Evolutionary conservation across 2,797 vertebrate species (phyloP).

Genomic region (Kryptolebias ocellatus): DNA sequence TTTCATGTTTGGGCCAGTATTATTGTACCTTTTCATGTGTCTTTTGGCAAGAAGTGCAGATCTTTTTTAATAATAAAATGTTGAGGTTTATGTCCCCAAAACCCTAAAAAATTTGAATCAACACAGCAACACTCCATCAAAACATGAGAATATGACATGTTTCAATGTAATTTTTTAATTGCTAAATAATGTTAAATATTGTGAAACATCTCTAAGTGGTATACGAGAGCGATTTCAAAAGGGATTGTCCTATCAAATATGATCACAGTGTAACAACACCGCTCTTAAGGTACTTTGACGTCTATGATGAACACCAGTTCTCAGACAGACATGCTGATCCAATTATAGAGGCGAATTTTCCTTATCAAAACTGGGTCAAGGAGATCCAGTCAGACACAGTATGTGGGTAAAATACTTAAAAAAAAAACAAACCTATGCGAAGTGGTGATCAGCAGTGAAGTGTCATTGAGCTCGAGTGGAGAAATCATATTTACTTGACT

Average conservation of each 20-base stretch:
- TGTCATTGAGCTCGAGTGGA: slow-evolving; percentile 13
- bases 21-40: too few relatives aligned
- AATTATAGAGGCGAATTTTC: slow-evolving; percentile 58
- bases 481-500: slow-evolving; percentile 33
- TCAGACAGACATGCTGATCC: slow-evolving; percentile 45
- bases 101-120: not conserved
- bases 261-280: slow-evolving; percentile 39
- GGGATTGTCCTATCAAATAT: slow-evolving; percentile 27
- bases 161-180: not conserved
- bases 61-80: too few relatives aligned
- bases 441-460: slow-evolving; percentile 27
- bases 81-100: too few relatives aligned
- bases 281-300: slow-evolving; percentile 20
- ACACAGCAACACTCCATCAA: not conserved
- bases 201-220: too few relatives aligned
- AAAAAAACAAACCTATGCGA: not conserved
- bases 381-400: slow-evolving; percentile 39
- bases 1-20: not conserved
- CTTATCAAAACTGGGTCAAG: slow-evolving; percentile 64
- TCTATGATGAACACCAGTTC: slow-evolving; percentile 8
- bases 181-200: too few relatives aligned
- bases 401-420: slow-evolving; percentile 28
- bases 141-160: not conserved
- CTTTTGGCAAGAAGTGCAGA: too few relatives aligned
- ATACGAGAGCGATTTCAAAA: too few relatives aligned